These are phyloP conservation scores for Ariopsis seemanni DNA, from an alignment of 2,113 vertebrate genomes.

Conservation along the genomic window DNA sequence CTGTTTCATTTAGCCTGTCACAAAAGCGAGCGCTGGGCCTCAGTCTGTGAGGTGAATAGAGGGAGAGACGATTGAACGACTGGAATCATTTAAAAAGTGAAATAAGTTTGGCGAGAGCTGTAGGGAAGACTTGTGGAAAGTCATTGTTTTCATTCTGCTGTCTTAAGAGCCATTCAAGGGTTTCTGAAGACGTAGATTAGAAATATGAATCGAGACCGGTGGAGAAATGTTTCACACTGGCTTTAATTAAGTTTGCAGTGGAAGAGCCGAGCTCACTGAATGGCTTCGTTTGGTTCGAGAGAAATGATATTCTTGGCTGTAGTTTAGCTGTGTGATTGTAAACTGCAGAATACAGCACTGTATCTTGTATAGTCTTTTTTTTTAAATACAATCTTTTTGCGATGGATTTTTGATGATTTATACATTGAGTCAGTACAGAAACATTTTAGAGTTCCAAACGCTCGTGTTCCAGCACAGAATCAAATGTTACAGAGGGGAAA, in stretches of 20 bases:
- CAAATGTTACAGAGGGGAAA: too few relatives aligned
- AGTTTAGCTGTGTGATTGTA: neutral
- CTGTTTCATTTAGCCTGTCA: slow-evolving; percentile 76
- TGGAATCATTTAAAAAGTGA: slow-evolving; percentile 73
- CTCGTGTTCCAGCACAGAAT: too few relatives aligned
- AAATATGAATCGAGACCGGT: slow-evolving; percentile 61
- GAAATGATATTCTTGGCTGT: neutral
- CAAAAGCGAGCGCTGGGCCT: slow-evolving; percentile 61
- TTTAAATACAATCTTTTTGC: too few relatives aligned
- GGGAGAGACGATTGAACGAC: slow-evolving; percentile 69
- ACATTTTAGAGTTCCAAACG: too few relatives aligned
- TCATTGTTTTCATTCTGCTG: slow-evolving; percentile 74
- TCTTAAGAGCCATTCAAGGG: slow-evolving; percentile 69
- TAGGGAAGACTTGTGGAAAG: slow-evolving; percentile 63
- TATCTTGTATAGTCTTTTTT: too few relatives aligned
- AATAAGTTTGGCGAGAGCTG: slow-evolving; percentile 64
- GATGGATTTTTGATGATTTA: too few relatives aligned
- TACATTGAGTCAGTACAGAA: too few relatives aligned
- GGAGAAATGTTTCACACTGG: slow-evolving; percentile 59
- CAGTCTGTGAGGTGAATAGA: slow-evolving; percentile 62
- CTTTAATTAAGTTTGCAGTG: slow-evolving; percentile 63
- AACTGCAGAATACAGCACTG: too few relatives aligned
- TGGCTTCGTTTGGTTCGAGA: neutral
- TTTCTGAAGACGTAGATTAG: slow-evolving; percentile 74
- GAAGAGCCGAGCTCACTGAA: neutral